Conservation (phyloP, 2,797 vertebrate genomes). For the Eremophila alpestris region DNA sequence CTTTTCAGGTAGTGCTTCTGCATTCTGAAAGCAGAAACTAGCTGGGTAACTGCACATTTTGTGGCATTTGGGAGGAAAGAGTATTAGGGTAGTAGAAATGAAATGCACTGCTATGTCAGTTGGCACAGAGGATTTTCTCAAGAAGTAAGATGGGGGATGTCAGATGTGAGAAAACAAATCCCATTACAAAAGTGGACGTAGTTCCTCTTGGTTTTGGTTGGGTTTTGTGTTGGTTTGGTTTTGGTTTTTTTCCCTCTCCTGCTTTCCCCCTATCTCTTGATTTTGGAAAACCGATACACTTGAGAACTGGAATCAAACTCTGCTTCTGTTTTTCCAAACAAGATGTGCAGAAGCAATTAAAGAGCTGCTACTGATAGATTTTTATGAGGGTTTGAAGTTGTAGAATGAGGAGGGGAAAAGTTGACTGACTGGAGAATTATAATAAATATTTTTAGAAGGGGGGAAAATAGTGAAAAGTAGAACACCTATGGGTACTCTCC, state of each 20-base stretch:
- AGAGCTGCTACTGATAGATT: background rate
- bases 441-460: background rate
- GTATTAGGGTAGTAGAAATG: background rate
- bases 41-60: background rate
- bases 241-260: background rate
- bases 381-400: background rate
- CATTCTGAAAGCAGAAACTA: background rate
- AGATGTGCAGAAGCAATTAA: background rate
- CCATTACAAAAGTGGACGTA: background rate
- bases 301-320: background rate
- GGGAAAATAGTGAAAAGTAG: rapidly evolving
- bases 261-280: background rate
- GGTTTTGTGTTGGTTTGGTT: background rate
- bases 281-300: background rate
- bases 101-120: background rate
- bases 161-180: background rate
- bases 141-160: background rate
- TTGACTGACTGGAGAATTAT: background rate
- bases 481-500: background rate
- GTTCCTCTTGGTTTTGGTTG: background rate
- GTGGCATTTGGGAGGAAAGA: background rate
- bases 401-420: background rate
- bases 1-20: background rate
- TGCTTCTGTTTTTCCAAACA: background rate
- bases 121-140: background rate